Percentiles rank a stretch among this genome's conserved stretches.
Evolutionary conservation across 2,888 invertebrate species (phyloP).

Genomic region (Xestia xanthographa): DNA sequence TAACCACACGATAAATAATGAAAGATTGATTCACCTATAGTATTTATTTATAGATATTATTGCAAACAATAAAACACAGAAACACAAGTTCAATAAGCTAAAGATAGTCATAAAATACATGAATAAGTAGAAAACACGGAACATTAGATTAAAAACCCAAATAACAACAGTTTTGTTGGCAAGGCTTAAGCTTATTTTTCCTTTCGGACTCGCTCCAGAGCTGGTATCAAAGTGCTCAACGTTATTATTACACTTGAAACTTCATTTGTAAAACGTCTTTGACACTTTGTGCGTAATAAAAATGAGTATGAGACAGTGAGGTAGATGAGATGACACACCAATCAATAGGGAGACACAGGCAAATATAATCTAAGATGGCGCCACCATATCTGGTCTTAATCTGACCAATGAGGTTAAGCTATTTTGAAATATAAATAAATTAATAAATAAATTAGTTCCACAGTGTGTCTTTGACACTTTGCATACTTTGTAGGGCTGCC

Average conservation of each 20-base stretch:
- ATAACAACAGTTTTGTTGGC: constrained; percentile 70
- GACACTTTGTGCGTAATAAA: not conserved
- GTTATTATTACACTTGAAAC: constrained; percentile 58
- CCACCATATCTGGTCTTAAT: no score
- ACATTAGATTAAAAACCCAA: constrained; percentile 65
- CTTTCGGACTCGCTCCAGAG: constrained; percentile 78
- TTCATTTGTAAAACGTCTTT: constrained; percentile 41
- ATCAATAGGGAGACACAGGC: no score
- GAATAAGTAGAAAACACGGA: constrained; percentile 59
- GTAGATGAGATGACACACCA: no score
- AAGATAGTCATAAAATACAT: constrained; percentile 33
- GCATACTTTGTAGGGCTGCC: no score
- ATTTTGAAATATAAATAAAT: no score
- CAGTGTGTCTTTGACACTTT: no score
- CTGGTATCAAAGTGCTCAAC: constrained; percentile 70
- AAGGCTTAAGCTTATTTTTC: constrained; percentile 73
- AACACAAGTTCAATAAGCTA: constrained; percentile 9
- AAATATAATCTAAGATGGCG: no score
- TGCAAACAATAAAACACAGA: not conserved
- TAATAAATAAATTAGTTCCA: no score
- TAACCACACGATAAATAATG: no score
- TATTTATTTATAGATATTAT: not conserved
- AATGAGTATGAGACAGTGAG: not conserved
- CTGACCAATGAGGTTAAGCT: no score
- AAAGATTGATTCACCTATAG: not conserved